phyloP scores from a whole-genome alignment of 2,113 vertebrate genomes.

The Cyphomyrus plagiostoma region DNA sequence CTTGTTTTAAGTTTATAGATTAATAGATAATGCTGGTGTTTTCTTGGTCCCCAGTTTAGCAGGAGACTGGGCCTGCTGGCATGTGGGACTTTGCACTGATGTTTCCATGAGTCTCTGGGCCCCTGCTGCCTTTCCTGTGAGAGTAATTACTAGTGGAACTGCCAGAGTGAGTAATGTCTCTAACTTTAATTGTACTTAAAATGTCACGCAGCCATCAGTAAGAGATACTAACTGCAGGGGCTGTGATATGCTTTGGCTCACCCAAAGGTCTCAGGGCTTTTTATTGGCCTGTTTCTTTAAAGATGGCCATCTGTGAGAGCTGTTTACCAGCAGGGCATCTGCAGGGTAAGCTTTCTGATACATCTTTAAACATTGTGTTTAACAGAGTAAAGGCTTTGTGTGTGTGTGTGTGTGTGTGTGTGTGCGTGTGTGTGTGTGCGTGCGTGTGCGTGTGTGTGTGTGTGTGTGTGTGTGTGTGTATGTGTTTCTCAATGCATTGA shows the following conservation, averaged over 20 bases:
- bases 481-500: neutral
- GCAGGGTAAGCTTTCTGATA: neutral
- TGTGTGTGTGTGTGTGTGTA: neutral
- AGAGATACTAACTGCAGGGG: neutral
- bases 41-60: neutral
- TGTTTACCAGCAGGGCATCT: neutral
- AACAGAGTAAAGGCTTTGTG: neutral
- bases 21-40: neutral
- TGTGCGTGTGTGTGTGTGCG: neutral
- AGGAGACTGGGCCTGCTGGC: neutral
- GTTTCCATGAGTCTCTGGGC: neutral
- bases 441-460: neutral
- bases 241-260: neutral
- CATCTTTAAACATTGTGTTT: neutral
- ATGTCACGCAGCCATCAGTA: conserved; percentile 9
- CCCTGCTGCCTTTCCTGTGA: neutral
- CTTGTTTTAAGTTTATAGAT: neutral
- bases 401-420: neutral
- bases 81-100: neutral
- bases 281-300: neutral
- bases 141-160: neutral
- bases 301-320: neutral
- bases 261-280: neutral
- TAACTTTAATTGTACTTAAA: neutral
- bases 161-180: conserved; percentile 1